Evolutionary conservation across 64 coral and sea anemone genomes (phyloP), one percentile per base, ranked within the genome.

Genomic region (Porites lutea): DNA sequence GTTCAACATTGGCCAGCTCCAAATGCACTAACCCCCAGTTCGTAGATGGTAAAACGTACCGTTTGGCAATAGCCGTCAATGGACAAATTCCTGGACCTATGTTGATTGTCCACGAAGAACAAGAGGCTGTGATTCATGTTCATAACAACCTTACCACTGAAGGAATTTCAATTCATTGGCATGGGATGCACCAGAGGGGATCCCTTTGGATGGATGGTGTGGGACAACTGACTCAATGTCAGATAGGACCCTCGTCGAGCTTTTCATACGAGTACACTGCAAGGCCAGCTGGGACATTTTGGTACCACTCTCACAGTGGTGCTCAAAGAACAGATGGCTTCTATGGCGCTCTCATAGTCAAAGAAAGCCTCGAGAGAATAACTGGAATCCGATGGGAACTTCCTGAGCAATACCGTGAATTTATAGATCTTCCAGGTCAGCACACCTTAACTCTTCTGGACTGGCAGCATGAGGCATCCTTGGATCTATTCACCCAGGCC

Each of bases 121-220:
- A 80, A 52, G 19, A 14, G 21, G 59, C 82, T 82, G 20, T 50
- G 59, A 50, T 93, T 15, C 74, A 63, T 16, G 92, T 93, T 52
- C 21, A 77, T 7, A 94, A 94, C 46, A 46, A 73, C n/a, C 88
- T 90, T 9, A 76, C 84, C 6, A 72, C 47, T 46, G 93, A 95
- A 90, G n/a, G n/a, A n/a, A n/a, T n/a, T n/a, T n/a, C n/a, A n/a
- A n/a, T n/a, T n/a, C n/a, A n/a, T n/a, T n/a, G n/a, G n/a, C n/a
- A n/a, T n/a, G n/a, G n/a, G n/a, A n/a, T n/a, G n/a, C n/a, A n/a
- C n/a, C n/a, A n/a, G 88, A 86, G 73, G n/a, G 71, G 68, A 68
- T 79, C 89, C 37, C 88, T 80, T 27, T 95, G 88, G 88, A 87
- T 91, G 88, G 93, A 95, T 80, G 93, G 88, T 13, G 93, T 95